These are phyloP conservation scores for Protonemura montana DNA, from an alignment of 2,888 invertebrate genomes.

Conservation along the genomic window DNA sequence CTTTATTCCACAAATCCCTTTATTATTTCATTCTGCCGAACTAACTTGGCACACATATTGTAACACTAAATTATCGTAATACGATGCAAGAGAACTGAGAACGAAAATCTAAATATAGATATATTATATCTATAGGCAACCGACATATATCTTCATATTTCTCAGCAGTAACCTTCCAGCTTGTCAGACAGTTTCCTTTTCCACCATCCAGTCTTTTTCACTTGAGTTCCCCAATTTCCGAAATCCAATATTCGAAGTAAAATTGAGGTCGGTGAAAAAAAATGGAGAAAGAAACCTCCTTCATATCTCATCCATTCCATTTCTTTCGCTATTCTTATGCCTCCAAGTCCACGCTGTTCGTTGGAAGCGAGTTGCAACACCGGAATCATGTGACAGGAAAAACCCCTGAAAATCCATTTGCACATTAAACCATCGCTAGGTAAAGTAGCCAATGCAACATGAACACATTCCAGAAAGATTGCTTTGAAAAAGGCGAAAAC, in stretches of 20 bases:
- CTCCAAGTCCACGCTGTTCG: neutral
- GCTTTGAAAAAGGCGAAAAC: no score
- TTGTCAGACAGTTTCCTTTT: constrained; percentile 36
- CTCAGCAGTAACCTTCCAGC: constrained; percentile 25
- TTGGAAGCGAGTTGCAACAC: neutral
- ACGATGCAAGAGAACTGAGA: neutral
- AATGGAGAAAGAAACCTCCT: constrained; percentile 24
- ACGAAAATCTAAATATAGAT: neutral
- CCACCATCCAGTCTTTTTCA: constrained; percentile 44
- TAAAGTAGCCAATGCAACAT: no score
- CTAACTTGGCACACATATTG: neutral
- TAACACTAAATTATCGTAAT: neutral
- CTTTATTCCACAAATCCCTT: neutral
- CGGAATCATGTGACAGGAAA: neutral
- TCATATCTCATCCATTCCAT: constrained; percentile 33
- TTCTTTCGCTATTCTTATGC: neutral
- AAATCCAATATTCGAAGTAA: constrained; percentile 47
- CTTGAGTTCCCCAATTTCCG: constrained; percentile 45
- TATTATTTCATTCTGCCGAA: neutral
- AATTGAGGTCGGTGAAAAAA: constrained; percentile 45
- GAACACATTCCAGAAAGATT: no score
- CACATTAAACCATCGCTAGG: no score
- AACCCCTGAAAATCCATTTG: neutral
- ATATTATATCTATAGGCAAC: neutral
- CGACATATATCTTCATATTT: constrained; percentile 32